Base-by-base conservation (phyloP, 2,888 invertebrate species). In the Cephus runcator region DNA sequence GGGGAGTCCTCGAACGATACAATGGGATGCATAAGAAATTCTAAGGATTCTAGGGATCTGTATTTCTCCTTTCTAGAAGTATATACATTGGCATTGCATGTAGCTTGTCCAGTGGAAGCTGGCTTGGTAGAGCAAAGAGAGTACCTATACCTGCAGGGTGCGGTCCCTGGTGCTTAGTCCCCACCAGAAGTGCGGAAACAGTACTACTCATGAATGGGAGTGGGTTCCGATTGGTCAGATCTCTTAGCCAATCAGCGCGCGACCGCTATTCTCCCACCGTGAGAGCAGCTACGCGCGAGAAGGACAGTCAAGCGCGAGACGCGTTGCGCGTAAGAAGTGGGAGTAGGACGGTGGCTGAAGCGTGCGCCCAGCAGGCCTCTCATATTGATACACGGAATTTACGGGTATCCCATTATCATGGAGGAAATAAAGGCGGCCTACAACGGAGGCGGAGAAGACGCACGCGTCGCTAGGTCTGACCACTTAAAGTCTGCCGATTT, bases 201-300 rank as follows among this genome's bases (percentile, higher is more conserved):
- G 76, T 79, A 81, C 85, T 84, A 88, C 88, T 89, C 87, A 89
- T 89, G 89, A 89, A 89, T 89, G 89, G 87, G 84, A 89, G 86
- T 89, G 83, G 77, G 81, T 83, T 79, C 83, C 79, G 82, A 89
- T 89, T 89, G 89, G 89, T 81, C 80, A 81, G 75, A 34, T 77
- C 76, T 77, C 80, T 84, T 83, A 84, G 85, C 88, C 87, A 87
- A 86, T 87, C 82, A 84, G 81, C 83, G 83, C 76, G 81, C 80
- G 75, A 81, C 79, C 74, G 79, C 82, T 76, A 71, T 76, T 81
- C 79, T 81, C 73, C 74, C 79, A 73, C 69, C 73, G 40, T 31
- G 68, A 40, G 40, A 36, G 75, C 78, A 74, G 74, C 35, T 73
- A 30, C 73, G n/a, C 73, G 71, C 73, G 73, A 73, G 33, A 73